Conservation (phyloP, 2,113 vertebrate genomes). For the Dromiciops gliroides region DNA sequence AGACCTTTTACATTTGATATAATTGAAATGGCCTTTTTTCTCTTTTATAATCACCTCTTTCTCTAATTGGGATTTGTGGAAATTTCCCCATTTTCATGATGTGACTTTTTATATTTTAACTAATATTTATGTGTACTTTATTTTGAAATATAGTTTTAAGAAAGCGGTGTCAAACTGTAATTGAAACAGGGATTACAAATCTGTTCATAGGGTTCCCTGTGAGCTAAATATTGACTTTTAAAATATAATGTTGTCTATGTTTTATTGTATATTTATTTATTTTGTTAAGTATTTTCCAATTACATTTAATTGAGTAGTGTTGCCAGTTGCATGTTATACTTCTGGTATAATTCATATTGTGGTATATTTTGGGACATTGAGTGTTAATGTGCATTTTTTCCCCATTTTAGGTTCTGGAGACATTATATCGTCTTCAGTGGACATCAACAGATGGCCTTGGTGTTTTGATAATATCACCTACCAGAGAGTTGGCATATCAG, state of each 20-base stretch:
- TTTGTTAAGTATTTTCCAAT: not conserved
- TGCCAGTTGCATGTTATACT: not conserved
- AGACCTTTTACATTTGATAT: not conserved
- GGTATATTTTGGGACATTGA: not conserved
- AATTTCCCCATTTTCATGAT: not conserved
- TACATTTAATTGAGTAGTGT: not conserved
- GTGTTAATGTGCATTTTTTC: not conserved
- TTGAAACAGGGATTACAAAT: not conserved
- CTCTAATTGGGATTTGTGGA: not conserved
- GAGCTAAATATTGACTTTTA: not conserved
- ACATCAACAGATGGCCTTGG: constrained; percentile 93
- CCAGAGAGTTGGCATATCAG: constrained; percentile 96
- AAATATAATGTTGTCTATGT: not conserved
- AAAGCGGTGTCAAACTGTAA: not conserved
- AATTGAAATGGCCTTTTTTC: not conserved
- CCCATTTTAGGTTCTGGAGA: constrained; percentile 89
- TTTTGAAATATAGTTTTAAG: not conserved
- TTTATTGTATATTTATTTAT: not conserved
- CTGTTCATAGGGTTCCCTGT: not conserved
- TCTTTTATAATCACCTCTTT: not conserved
- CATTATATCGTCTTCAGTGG: constrained; percentile 94
- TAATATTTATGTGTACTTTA: not conserved
- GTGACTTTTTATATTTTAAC: not conserved
- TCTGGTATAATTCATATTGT: not conserved
- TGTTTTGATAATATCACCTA: constrained; percentile 95